These are phyloP conservation scores for Trachelus troglodyta DNA, from an alignment of 2,888 invertebrate species.

Conservation along the genomic window DNA sequence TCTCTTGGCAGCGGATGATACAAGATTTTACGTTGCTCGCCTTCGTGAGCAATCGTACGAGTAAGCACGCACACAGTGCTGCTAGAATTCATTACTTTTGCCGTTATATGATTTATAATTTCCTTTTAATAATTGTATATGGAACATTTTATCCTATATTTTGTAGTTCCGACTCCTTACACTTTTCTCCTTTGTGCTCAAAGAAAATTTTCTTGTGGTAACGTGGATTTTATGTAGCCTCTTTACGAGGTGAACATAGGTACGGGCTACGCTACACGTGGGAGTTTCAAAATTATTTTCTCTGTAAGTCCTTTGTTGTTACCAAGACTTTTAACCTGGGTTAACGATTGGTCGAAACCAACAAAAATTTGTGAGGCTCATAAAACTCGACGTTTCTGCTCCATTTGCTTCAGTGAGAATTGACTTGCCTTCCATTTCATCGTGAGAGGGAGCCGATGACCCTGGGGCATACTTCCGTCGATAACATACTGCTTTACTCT, in stretches of 20 bases:
- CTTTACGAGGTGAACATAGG: not conserved
- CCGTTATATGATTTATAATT: not conserved
- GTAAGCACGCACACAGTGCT: not conserved
- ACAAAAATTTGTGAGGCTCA: not conserved
- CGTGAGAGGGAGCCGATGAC: constrained; percentile 33
- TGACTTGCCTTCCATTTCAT: constrained; percentile 9
- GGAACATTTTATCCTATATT: not conserved
- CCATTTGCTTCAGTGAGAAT: not conserved
- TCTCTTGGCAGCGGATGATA: not conserved
- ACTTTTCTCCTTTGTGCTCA: not conserved
- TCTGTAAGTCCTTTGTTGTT: not conserved
- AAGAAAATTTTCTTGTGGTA: not conserved
- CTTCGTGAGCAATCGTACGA: not conserved
- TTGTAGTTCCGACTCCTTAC: not conserved
- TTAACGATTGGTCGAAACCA: not conserved
- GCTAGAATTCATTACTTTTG: not conserved
- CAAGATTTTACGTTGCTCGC: not conserved
- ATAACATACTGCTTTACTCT: constrained; percentile 22
- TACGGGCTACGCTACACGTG: not conserved
- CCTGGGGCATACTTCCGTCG: constrained; percentile 30
- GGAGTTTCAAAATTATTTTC: not conserved
- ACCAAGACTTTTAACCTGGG: not conserved
- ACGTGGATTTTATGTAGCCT: not conserved
- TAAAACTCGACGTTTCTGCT: constrained; percentile 3
- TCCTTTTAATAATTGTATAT: not conserved